These are phyloP conservation scores for Venustaconcha ellipsiformis DNA, from an alignment of 1,140 invertebrate genomes.

Conservation along the genomic window DNA sequence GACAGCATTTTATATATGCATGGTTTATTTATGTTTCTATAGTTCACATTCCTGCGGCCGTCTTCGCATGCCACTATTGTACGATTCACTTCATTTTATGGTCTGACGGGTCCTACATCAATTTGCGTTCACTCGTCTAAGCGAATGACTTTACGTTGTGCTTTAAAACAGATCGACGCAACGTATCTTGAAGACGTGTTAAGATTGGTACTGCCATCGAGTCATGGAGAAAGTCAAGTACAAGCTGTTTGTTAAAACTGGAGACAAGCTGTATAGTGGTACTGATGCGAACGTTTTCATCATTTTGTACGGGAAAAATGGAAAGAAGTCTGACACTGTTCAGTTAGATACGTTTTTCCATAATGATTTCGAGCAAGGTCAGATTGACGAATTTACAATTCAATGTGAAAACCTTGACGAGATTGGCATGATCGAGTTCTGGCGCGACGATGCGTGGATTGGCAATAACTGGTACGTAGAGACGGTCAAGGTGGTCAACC, in stretches of 20 bases:
- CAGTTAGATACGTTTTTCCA: constrained; percentile 9
- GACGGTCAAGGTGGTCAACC: constrained; percentile 13
- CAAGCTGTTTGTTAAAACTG: constrained; percentile 8
- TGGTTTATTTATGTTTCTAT: too few relatives aligned
- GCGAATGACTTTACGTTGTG: too few relatives aligned
- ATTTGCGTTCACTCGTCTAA: too few relatives aligned
- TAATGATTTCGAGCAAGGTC: constrained; percentile 11
- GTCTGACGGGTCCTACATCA: too few relatives aligned
- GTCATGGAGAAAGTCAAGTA: neutral
- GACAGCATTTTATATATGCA: too few relatives aligned
- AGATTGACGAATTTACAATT: constrained; percentile 3
- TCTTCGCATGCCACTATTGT: too few relatives aligned
- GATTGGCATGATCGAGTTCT: constrained; percentile 6
- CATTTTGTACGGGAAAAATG: constrained; percentile 6
- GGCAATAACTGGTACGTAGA: constrained; percentile 13
- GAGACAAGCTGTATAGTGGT: constrained; percentile 4
- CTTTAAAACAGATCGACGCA: too few relatives aligned
- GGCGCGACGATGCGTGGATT: constrained; percentile 9
- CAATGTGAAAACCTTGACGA: constrained; percentile 4
- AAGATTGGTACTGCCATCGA: too few relatives aligned
- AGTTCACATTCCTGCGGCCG: too few relatives aligned
- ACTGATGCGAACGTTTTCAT: constrained; percentile 16
- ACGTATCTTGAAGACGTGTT: too few relatives aligned
- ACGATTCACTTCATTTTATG: too few relatives aligned
- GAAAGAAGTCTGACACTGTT: neutral